A percentile compares a stretch with the other conserved stretches of the same genome.
Conservation (phyloP, 2,113 vertebrate species). For the Ginglymostoma cirratum region DNA sequence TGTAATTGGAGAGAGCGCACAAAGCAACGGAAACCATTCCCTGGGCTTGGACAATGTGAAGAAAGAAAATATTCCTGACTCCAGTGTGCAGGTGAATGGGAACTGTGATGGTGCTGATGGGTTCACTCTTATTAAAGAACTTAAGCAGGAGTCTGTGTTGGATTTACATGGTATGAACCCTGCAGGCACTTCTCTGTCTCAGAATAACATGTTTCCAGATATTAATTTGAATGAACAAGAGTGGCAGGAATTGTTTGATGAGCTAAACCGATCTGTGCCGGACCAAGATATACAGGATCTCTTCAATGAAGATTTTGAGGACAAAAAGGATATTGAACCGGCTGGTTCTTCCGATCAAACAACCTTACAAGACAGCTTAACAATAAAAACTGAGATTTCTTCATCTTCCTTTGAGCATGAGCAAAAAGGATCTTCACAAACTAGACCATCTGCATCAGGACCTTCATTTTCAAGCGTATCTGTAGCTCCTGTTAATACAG, state of each 20-base stretch:
- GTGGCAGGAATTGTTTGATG: conserved; percentile 96
- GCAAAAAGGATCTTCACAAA: conserved; percentile 74
- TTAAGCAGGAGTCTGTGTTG: conserved; percentile 89
- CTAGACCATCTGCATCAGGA: conserved; percentile 72
- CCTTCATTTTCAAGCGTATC: conserved; percentile 68
- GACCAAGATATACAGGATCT: conserved; percentile 97
- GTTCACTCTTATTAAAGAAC: conserved; percentile 70
- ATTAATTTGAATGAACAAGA: conserved; percentile 96
- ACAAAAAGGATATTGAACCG: conserved; percentile 82
- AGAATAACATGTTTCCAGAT: conserved; percentile 85
- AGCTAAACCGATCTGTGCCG: conserved; percentile 83
- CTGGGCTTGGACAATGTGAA: conserved; percentile 54
- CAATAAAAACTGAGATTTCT: conserved; percentile 83
- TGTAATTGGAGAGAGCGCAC: conserved; percentile 50
- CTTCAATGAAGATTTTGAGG: conserved; percentile 88
- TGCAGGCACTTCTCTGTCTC: conserved; percentile 64
- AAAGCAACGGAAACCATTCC: conserved; percentile 61
- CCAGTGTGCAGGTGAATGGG: conserved; percentile 51
- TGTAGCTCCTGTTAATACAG: conserved; percentile 62
- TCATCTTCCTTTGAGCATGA: conserved; percentile 79
- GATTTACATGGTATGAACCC: conserved; percentile 83
- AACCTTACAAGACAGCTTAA: conserved; percentile 65
- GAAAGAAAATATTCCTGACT: conserved; percentile 56
- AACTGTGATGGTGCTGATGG: conserved; percentile 62
- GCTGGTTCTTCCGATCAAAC: conserved; percentile 58